Evolutionary conservation across 92 coral and sea anemone species (phyloP), one percentile per base, ranked within the genome.

Genomic region (Muricea muricata): DNA sequence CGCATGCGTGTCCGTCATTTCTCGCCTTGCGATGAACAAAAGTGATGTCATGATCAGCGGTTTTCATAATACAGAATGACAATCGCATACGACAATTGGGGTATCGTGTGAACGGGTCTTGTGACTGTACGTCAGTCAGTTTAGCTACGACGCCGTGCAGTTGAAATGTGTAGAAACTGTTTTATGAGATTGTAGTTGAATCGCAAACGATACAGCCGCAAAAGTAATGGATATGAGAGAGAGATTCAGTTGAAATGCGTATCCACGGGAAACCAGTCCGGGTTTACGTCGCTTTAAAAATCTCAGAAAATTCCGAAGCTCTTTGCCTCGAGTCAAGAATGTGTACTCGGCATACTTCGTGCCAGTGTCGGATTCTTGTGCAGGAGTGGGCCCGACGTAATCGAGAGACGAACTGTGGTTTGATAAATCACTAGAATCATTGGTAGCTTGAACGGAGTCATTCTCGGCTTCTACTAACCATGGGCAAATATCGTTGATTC

Each of bases 231-330:
- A 75, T 14, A 75, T 28, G 21, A 75, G 37, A 1, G 80, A 75
- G 2, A 75, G 23, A 31, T 48, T 75, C 23, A 75, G 58, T 52
- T 75, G 80, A 23, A 47, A 52, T 2, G 80, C 4, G 17, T 75
- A 75, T 1, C 80, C 80, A 0, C 65, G 80, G 5, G 80, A 47
- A 24, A 75, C 65, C 65, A 75, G 23, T 4, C 80, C 80, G 13
- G 61, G 80, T 21, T 6, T 75, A 12, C 80, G 26, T 25, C 55
- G 52, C 23, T 75, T 46, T 34, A 75, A 75, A 31, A 75, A 75
- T 4, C 41, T 0, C 29, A 28, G 65, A 48, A 75, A 75, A 75
- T 75, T 35, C 14, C 66, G 29, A 23, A 75, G 23, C 80, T 75
- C 80, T 52, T 48, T 34, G 29, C 80, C 66, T 37, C 80, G 52